A percentile compares a stretch with the other conserved stretches of the same genome.
phyloP scores from a whole-genome alignment of 2,888 invertebrate species.

The Parnassius mnemosyne region DNA sequence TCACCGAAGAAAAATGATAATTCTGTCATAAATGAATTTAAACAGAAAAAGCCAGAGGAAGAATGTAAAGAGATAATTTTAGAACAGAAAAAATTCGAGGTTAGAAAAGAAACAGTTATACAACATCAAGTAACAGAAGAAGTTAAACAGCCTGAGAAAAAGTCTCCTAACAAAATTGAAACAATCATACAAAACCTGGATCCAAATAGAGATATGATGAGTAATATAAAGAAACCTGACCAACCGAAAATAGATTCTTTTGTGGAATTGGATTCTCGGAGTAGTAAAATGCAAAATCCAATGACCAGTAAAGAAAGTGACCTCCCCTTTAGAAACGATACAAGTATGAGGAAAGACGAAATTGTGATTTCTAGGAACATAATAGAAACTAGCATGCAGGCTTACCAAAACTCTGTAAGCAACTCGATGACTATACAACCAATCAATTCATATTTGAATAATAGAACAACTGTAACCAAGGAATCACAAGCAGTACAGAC shows the following conservation, averaged over 20 bases:
- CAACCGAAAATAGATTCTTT: conserved; percentile 60
- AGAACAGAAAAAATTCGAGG: conserved; percentile 62
- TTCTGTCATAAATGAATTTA: conserved; percentile 59
- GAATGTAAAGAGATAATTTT: conserved; percentile 39
- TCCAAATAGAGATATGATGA: conserved; percentile 54
- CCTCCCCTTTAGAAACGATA: conserved; percentile 60
- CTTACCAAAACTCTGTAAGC: conserved; percentile 57
- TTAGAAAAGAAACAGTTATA: conserved; percentile 72
- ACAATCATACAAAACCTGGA: conserved; percentile 64
- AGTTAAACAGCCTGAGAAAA: conserved; percentile 56
- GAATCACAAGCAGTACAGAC: conserved; percentile 69
- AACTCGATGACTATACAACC: conserved; percentile 73
- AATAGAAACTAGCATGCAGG: conserved; percentile 59
- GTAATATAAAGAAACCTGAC: conserved; percentile 57
- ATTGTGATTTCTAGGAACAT: conserved; percentile 65
- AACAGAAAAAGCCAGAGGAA: conserved; percentile 58
- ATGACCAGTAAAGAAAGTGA: conserved; percentile 60
- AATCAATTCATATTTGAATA: conserved; percentile 62
- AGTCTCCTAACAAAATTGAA: conserved; percentile 67
- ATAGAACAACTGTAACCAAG: conserved; percentile 58
- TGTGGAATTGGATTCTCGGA: conserved; percentile 55
- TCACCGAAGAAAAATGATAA: conserved; percentile 63
- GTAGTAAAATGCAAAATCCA: conserved; percentile 52
- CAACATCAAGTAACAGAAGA: conserved; percentile 69
- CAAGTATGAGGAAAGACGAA: conserved; percentile 63